Evolutionary conservation across 2,113 vertebrate genomes (phyloP).

Genomic region (Macrotus californicus): DNA sequence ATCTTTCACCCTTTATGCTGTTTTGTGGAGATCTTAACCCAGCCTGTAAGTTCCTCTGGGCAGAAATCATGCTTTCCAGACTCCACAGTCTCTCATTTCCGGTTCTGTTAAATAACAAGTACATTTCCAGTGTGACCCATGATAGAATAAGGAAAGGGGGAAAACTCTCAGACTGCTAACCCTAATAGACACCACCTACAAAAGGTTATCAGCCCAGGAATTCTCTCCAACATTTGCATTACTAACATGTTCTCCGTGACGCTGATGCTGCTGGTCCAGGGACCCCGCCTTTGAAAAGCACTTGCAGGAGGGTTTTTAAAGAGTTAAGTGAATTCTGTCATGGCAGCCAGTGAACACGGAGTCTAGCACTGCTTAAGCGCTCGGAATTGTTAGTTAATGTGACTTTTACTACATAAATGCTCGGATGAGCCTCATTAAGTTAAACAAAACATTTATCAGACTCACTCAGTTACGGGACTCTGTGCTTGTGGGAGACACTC

Average conservation of each 20-base stretch:
- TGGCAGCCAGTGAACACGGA: not conserved
- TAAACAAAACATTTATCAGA: not conserved
- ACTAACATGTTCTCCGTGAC: not conserved
- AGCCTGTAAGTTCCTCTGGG: slow-evolving; percentile 52
- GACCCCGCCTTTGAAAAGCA: not conserved
- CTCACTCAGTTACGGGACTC: not conserved
- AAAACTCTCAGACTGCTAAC: not conserved
- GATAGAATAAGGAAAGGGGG: slow-evolving; percentile 31
- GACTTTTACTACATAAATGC: not conserved
- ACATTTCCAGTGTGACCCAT: slow-evolving; percentile 51
- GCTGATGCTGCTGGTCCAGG: not conserved
- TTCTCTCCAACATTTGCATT: not conserved
- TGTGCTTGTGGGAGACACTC: not conserved
- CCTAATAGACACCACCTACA: not conserved
- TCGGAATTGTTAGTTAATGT: not conserved
- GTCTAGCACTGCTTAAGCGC: not conserved
- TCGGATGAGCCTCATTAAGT: not conserved
- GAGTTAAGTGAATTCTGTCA: not conserved
- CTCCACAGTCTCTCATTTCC: slow-evolving; percentile 26
- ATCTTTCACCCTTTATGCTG: slow-evolving; percentile 22
- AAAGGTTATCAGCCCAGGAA: not conserved
- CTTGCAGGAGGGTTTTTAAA: not conserved
- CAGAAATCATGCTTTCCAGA: slow-evolving; percentile 52
- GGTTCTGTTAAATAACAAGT: slow-evolving; percentile 57
- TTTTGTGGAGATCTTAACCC: slow-evolving; percentile 42